Evolutionary conservation across 2,113 vertebrate genomes (phyloP), one percentile per base, ranked within the genome.

Genomic region (Rutilus rutilus): DNA sequence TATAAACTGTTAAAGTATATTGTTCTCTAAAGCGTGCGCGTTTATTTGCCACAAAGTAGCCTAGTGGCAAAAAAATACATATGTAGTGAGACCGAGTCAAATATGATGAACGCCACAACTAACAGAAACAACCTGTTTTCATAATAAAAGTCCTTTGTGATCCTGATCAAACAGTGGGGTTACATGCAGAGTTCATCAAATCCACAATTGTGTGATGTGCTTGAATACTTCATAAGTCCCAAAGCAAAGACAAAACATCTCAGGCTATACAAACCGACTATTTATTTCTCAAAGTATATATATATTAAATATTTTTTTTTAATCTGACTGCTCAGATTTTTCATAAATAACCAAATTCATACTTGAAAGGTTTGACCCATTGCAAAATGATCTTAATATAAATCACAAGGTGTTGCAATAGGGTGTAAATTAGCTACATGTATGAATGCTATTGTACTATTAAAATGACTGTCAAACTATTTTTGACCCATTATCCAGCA

Each of bases 91-190:
- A n/a, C 3, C 4, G 14, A 21, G 8, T 64, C 10, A 17, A 1
- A n/a, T 10, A 27, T 80, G 78, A 80, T 21, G 6, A 33, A 6
- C 1, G 21, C 21, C 9, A 25, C 21, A 5, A 15, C 6, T 8
- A 45, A 25, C 0, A 25, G 5, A 60, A 1, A 5, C 7, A 5
- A 3, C 3, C 1, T 0, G 6, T 17, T 64, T 64, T 25, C 39
- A 81, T 47, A 81, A 81, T 81, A 81, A 81, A 65, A 47, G 78
- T 81, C 59, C 78, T 64, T 15, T 10, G n/a, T 12, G 6, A 27
- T 42, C 0, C 19, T 21, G 1, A 42, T 11, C 17, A 33, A 65
- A 30, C 64, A 19, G 2, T 54, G 52, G 17, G 17, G 14, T 50
- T 50, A 2, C 42, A 25, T 6, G 23, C 5, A 0, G 23, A 47